Conservation (phyloP, 2,113 vertebrate genomes). For the Parus major region DNA sequence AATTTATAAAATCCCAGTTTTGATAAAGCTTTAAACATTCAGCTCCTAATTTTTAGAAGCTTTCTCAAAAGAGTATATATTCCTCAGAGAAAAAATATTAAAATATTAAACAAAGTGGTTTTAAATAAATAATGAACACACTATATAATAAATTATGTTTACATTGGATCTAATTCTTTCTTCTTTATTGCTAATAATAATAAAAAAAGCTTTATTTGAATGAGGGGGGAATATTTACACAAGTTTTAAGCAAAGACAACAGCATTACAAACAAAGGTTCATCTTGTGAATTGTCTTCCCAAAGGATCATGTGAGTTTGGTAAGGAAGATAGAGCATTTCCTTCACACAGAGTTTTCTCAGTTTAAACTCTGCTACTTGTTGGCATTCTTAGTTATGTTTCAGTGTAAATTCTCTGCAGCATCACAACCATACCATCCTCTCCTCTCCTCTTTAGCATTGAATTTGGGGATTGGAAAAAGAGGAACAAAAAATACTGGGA, state of each 20-base stretch:
- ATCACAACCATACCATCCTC: not conserved
- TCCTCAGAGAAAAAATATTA: not conserved
- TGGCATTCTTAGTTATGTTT: not conserved
- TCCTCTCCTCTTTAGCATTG: not conserved
- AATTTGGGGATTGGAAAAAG: not conserved
- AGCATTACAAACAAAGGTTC: not conserved
- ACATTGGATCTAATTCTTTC: not conserved
- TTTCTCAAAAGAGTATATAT: not conserved
- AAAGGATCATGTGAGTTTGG: not conserved
- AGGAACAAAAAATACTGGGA: slow-evolving; percentile 14
- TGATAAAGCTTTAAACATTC: not conserved
- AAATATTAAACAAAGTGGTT: not conserved
- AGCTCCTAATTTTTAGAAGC: not conserved
- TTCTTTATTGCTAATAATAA: not conserved
- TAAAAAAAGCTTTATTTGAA: not conserved
- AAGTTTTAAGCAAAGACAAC: not conserved
- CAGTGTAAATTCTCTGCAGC: not conserved
- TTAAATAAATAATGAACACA: not conserved
- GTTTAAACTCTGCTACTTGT: not conserved
- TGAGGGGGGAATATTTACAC: not conserved
- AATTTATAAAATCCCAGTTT: not conserved
- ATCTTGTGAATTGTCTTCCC: not conserved
- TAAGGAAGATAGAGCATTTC: not conserved
- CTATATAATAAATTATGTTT: not conserved
- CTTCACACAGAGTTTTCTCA: not conserved